Base-by-base conservation (phyloP, 2,113 vertebrate genomes). In the Xyliphius kryptos region DNA sequence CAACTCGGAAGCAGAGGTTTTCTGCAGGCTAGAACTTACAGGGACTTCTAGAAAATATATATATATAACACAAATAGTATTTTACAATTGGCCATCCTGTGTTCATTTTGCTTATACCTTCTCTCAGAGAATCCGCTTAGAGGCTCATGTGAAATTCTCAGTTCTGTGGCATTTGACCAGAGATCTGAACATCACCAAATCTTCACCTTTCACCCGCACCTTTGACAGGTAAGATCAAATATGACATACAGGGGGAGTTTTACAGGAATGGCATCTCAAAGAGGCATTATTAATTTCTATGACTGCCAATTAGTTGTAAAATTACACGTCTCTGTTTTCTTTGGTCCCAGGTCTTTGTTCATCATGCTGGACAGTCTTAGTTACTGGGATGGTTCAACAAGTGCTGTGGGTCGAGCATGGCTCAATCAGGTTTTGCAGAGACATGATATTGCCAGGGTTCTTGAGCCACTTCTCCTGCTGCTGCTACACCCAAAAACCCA, bases 401-500 rank as follows among this genome's bases (percentile, higher is more conserved):
- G 91, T 60, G 92, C 95, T 41, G 93, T 97, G 64, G 94, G 93
- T 56, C 91, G 95, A 75, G 94, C 93, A 44, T 99, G 96, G 96
- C 80, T 99, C 64, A 94, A 92, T 81, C 96, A 99, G 77, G 94
- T 97, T 12, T 89, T 99, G 32, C 96, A 98, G 79, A 93, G 96
- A 77, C 96, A 99, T 61, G 96, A 99, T 69, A 97, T 99, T 44
- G 94, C 96, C 48, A 89, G 96, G 15, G 91, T 99, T 60, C 85
- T 99, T 21, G 95, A 99, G 72, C 96, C 96, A 19, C 86, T 98
- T 50, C 88, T 99, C 0, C 83, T 99, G 3, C 83, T 99, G 19
- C 83, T 99, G 60, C 92, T 99, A 12, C 96, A 99, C 74, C 96
- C 96, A 6, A 99, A 99, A 83, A 99, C 95, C 54, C 96, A 99